Base-by-base conservation (phyloP, 2,113 vertebrate species). In the Tachysurus fulvidraco region DNA sequence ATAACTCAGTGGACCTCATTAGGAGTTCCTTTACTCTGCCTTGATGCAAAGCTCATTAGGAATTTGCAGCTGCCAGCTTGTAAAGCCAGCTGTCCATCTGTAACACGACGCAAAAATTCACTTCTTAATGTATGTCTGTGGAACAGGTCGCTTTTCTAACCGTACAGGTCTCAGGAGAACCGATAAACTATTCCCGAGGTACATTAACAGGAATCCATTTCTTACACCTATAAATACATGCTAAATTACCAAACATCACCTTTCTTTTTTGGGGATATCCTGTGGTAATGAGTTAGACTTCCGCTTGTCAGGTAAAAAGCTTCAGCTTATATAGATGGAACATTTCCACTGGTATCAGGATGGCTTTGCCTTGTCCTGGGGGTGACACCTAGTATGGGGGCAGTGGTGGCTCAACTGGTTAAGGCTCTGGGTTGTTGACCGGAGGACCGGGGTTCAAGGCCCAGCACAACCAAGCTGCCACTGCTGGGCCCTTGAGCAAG, bases 1-100 rank as follows among this genome's bases (percentile, higher is more conserved):
- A 54, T 30, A 77, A 83, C 90, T 87, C 89, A 36, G 67, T 41
- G 88, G 83, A 86, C 44, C 85, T 90, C 88, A 90, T 88, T 89
- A 91, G 83, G 52, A 59, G 55, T 82, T 73, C n/a, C 83, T 88
- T 84, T 76, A 50, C 46, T 60, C 83, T 76, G 62, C 19, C 64
- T 65, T 62, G 30, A 74, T 83, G 83, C 71, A 74, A 82, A 85
- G 2, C 81, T 90, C 82, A 88, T 88, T 90, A 90, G 83, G 85
- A 76, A 59, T 65, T 14, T 83, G 73, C 89, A 89, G 86, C 85
- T 87, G 83, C 46, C 13, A 19, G 83, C 65, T 62, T 86, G 54
- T 74, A 71, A 81, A 74, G 81, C 67, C 65, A 86, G 79, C 57
- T 82, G 83, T 71, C 30, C 85, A 81, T 83, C 78, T 89, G 12